phyloP scores from a whole-genome alignment of 1,140 invertebrate genomes.

The Drosophila ambigua region DNA sequence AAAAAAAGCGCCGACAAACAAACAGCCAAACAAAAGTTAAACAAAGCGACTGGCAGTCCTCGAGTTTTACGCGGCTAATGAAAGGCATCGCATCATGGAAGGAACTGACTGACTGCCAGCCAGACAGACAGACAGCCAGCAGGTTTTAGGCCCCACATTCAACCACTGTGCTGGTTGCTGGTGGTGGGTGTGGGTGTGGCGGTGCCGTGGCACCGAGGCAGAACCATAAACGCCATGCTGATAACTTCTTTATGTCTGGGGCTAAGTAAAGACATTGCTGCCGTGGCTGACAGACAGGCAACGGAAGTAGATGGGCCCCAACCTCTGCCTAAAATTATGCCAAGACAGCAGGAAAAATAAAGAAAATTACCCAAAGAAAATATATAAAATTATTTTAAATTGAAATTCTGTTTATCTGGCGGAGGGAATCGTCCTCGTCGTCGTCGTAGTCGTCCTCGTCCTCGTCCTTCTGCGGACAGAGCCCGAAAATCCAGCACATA shows the following conservation, averaged over 20 bases:
- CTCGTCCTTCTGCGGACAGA: conserved; percentile 23
- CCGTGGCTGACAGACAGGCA: conserved; percentile 21
- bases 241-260: conserved; percentile 75
- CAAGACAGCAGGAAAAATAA: conserved; percentile 47
- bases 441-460: conserved; percentile 22
- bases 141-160: no score
- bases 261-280: conserved; percentile 58
- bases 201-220: conserved; percentile 6
- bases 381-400: conserved; percentile 75
- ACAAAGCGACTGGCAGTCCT: conserved; percentile 64
- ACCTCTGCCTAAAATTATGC: conserved; percentile 49
- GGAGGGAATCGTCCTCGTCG: conserved; percentile 50
- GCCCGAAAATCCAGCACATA: conserved; percentile 48
- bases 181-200: no score
- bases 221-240: conserved; percentile 68
- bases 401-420: conserved; percentile 80
- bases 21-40: conserved; percentile 61
- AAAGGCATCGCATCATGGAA: conserved; percentile 40
- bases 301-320: not conserved
- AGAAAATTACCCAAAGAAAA: conserved; percentile 40
- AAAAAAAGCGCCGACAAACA: conserved; percentile 37
- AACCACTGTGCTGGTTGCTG: no score
- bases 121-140: not conserved
- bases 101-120: conserved; percentile 14
- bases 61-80: conserved; percentile 63